Conservation (phyloP, 1,140 invertebrate species). For the Coenobita brevimanus region DNA sequence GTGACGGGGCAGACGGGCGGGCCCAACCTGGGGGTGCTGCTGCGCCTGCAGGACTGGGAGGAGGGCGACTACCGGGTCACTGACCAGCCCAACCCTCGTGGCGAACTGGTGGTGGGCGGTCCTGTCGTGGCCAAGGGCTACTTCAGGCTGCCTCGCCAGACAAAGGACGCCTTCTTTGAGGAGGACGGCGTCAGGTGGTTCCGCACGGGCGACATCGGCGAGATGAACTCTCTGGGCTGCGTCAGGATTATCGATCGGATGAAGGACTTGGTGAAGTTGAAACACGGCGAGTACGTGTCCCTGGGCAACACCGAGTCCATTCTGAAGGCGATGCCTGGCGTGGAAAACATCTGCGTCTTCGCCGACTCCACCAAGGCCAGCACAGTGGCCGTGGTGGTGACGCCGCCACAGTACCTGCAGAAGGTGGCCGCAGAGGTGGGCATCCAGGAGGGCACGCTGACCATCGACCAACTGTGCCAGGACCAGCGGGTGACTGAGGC, state of each 20-base stretch:
- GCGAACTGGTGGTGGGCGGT: constrained; percentile 93
- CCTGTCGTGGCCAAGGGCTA: constrained; percentile 94
- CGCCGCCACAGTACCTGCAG: constrained; percentile 52
- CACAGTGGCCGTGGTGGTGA: constrained; percentile 93
- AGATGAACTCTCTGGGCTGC: constrained; percentile 85
- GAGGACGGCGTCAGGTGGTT: constrained; percentile 91
- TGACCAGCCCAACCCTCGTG: constrained; percentile 92
- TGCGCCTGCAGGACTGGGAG: constrained; percentile 93
- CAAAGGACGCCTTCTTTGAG: constrained; percentile 91
- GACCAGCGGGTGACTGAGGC: constrained; percentile 82
- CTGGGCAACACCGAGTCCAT: constrained; percentile 92
- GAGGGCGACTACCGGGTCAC: constrained; percentile 93
- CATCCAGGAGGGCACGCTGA: constrained; percentile 72
- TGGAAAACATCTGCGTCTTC: constrained; percentile 97
- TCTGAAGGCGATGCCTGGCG: constrained; percentile 91
- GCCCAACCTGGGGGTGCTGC: constrained; percentile 89
- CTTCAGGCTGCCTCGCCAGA: constrained; percentile 92
- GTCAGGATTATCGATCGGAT: constrained; percentile 84
- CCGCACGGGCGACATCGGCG: constrained; percentile 96
- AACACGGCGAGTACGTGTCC: constrained; percentile 97
- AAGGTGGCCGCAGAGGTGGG: constrained; percentile 60
- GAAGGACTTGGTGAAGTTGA: constrained; percentile 98
- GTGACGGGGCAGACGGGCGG: constrained; percentile 90
- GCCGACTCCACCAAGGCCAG: constrained; percentile 89
- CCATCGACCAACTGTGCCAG: constrained; percentile 85